phyloP scores from a whole-genome alignment of 2,888 invertebrate genomes.

The Limenitis camilla region DNA sequence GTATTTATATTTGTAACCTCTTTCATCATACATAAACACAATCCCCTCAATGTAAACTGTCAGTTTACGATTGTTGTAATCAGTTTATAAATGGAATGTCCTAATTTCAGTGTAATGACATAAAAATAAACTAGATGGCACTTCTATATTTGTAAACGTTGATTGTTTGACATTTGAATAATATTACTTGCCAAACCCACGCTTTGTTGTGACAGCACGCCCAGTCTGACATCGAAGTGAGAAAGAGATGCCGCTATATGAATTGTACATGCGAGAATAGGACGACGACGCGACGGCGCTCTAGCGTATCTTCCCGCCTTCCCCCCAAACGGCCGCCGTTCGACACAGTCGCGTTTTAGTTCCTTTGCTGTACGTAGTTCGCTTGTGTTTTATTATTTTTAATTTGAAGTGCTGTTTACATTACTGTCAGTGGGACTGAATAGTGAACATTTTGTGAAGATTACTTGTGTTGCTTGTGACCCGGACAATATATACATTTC shows the following conservation, averaged over 20 bases:
- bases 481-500: constrained; percentile 30
- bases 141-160: constrained; percentile 35
- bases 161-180: constrained; percentile 53
- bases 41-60: too few relatives aligned
- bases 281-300: constrained; percentile 61
- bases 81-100: constrained; percentile 10
- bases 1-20: too few relatives aligned
- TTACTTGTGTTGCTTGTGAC: constrained; percentile 13
- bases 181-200: constrained; percentile 41
- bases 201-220: constrained; percentile 68
- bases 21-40: too few relatives aligned
- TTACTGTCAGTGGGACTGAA: constrained; percentile 21
- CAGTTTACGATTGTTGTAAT: neutral
- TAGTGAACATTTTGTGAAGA: constrained; percentile 11
- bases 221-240: constrained; percentile 54
- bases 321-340: constrained; percentile 40
- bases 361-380: constrained; percentile 57
- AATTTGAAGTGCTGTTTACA: constrained; percentile 34
- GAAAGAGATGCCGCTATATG: constrained; percentile 38
- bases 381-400: constrained; percentile 37
- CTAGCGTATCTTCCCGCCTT: constrained; percentile 64
- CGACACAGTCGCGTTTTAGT: constrained; percentile 60
- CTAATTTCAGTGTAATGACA: constrained; percentile 12
- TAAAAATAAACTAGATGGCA: constrained; percentile 42
- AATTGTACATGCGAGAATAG: constrained; percentile 32